Conservation (phyloP, 2,888 invertebrate genomes). For the Galerucella pusilla region DNA sequence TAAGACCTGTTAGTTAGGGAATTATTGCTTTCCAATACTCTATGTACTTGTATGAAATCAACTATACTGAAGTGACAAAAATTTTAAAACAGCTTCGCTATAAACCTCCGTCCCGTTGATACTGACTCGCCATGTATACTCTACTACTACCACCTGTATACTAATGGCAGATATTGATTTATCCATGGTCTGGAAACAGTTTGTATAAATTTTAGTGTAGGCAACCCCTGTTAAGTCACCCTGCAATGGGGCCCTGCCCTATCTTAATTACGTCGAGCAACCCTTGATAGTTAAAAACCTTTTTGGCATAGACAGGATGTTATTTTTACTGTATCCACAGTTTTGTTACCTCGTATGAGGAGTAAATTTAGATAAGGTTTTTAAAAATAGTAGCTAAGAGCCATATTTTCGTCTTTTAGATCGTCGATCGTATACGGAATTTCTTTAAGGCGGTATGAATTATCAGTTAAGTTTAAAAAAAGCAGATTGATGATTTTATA, state of each 20-base stretch:
- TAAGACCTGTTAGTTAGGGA: too few relatives aligned
- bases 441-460: not conserved
- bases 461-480: too few relatives aligned
- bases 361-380: not conserved
- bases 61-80: not conserved
- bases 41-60: too few relatives aligned
- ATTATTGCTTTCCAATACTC: too few relatives aligned
- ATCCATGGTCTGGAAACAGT: not conserved
- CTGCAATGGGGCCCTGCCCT: not conserved
- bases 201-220: not conserved
- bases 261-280: not conserved
- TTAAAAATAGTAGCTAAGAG: slow-evolving; percentile 8
- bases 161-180: not conserved
- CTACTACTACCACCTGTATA: not conserved
- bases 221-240: not conserved
- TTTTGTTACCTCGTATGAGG: not conserved
- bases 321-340: not conserved
- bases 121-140: too few relatives aligned
- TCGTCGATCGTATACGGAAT: not conserved
- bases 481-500: too few relatives aligned
- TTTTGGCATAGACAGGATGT: not conserved
- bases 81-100: not conserved
- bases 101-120: not conserved
- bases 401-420: not conserved
- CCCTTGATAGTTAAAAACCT: not conserved